Percentiles rank a stretch among this genome's conserved stretches.
phyloP scores from a whole-genome alignment of 2,888 invertebrate genomes.

The Leptinotarsa peninsularis region DNA sequence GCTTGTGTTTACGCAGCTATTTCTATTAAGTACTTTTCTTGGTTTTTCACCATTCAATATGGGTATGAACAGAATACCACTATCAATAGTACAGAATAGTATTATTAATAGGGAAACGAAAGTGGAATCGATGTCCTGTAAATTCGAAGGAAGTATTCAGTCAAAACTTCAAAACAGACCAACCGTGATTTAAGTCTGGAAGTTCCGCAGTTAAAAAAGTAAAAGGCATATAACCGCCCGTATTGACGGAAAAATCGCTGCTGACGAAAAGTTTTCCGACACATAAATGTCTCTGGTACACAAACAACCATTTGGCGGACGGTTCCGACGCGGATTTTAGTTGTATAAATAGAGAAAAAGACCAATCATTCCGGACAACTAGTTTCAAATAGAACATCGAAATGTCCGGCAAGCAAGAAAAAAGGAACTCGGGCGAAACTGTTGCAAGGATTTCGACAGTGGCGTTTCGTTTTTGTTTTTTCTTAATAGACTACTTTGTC shows the following conservation, averaged over 20 bases:
- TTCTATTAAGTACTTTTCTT: too few relatives aligned
- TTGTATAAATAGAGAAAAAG: conserved; percentile 43
- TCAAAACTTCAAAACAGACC: background rate
- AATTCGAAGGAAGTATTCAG: too few relatives aligned
- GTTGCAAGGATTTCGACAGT: conserved; percentile 38
- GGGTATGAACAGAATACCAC: too few relatives aligned
- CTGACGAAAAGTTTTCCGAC: conserved; percentile 14
- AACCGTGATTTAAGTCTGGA: background rate
- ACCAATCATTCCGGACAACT: conserved; percentile 47
- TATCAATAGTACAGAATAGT: too few relatives aligned
- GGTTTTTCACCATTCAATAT: too few relatives aligned
- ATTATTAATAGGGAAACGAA: too few relatives aligned
- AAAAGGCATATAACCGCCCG: background rate
- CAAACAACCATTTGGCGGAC: conserved; percentile 36
- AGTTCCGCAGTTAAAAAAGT: background rate
- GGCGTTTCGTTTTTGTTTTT: too few relatives aligned
- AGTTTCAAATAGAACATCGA: conserved; percentile 45
- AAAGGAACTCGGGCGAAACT: conserved; percentile 21
- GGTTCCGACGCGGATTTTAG: conserved; percentile 32
- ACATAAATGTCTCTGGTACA: conserved; percentile 23
- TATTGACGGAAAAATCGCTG: conserved; percentile 27
- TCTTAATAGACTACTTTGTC: too few relatives aligned
- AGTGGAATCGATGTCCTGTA: too few relatives aligned
- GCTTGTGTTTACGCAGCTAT: too few relatives aligned
- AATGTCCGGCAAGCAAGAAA: conserved; percentile 37